Base-by-base conservation (phyloP, 2,113 vertebrate genomes). In the Myotis lucifugus region DNA sequence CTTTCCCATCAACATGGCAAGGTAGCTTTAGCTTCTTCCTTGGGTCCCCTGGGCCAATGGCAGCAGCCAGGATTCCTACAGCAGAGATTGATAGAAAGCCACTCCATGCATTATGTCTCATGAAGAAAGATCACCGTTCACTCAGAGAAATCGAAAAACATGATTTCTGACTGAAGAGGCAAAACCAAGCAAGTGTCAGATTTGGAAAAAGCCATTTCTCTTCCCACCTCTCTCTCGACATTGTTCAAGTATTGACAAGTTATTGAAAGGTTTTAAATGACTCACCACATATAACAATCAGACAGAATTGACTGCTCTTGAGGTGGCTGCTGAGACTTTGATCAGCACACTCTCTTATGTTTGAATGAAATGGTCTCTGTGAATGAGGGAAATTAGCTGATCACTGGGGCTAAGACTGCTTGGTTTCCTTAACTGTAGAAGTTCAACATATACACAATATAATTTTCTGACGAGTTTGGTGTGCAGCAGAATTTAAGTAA, bases 161-260 rank as follows among this genome's bases (percentile, higher is more conserved):
- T 27, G 72, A 77, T 48, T 90, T 88, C 61, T 85, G 23, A 70
- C 4, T 52, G 34, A 77, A 37, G 46, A 90, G 42, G 13, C 56
- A 21, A 87, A 93, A 77, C 78, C 85, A 81, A 77, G 66, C 50
- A 85, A 89, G 23, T 17, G 17, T 93, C 54, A 84, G 50, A 37
- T 76, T 78, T 56, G 79, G 66, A 27, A 79, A 93, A 61, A 74
- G 11, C 6, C 6, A 76, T 54, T 77, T 94, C 29, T 90, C 32
- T 40, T 76, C 27, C 82, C 23, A 70, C 27, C 6, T 74, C 27
- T 69, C 2, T 32, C 2, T 32, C 34, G 32, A 14, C 79, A 52
- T 76, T 32, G 76, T 37, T 66, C 52, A 61, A 34, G 42, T 72
- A 91, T 46, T 48, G 34, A 78, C 64, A 89, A 73, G 17, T 61